A percentile compares a stretch with the other conserved stretches of the same genome.
Evolutionary conservation across 1,140 invertebrate genomes (phyloP).

Genomic region (Bemisia tabaci): DNA sequence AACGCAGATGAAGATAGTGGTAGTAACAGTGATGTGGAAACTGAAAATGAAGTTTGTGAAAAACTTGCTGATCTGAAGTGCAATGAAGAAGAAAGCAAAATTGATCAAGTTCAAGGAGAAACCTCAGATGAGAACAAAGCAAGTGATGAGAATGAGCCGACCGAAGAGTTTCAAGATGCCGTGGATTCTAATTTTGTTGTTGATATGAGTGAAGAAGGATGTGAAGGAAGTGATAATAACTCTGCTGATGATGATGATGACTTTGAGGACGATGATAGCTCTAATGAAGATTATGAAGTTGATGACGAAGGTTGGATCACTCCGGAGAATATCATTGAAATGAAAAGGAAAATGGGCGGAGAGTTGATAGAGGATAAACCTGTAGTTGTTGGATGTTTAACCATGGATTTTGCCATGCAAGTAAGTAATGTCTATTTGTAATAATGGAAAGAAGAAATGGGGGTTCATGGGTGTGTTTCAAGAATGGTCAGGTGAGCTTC

Average conservation of each 20-base stretch:
- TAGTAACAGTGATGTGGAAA: background rate
- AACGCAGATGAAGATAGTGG: background rate
- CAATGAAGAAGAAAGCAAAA: constrained; percentile 30
- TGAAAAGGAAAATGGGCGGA: constrained; percentile 53
- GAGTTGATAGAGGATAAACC: constrained; percentile 43
- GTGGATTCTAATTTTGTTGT: constrained; percentile 20
- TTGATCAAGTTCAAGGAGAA: constrained; percentile 29
- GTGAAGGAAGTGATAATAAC: constrained; percentile 17
- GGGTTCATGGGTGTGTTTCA: too few relatives aligned
- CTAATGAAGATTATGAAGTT: constrained; percentile 26
- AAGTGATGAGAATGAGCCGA: constrained; percentile 14
- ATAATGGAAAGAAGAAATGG: too few relatives aligned
- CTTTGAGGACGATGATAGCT: constrained; percentile 28
- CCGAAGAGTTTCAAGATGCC: constrained; percentile 12
- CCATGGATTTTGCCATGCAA: constrained; percentile 92
- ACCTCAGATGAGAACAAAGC: constrained; percentile 26
- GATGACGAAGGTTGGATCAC: constrained; percentile 81
- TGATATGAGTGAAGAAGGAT: constrained; percentile 16
- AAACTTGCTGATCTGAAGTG: constrained; percentile 5
- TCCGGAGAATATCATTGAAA: constrained; percentile 59
- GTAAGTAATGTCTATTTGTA: too few relatives aligned
- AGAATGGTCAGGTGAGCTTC: too few relatives aligned
- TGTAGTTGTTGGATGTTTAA: constrained; percentile 77
- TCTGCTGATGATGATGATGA: constrained; percentile 21
- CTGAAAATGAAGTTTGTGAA: background rate